phyloP scores from a whole-genome alignment of 2,888 invertebrate genomes.

The Slavum lentiscoides region DNA sequence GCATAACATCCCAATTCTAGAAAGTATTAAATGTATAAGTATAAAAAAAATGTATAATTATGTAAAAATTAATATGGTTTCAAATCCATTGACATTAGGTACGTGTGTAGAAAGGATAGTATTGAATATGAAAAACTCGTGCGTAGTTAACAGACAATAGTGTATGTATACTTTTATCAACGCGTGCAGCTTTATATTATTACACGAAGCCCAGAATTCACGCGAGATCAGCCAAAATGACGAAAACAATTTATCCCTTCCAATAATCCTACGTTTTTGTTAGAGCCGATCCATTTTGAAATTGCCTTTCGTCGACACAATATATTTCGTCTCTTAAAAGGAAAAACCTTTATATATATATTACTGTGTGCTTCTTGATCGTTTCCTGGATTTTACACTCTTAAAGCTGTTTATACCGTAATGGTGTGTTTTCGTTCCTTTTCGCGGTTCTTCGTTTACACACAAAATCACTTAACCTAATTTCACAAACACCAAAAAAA shows the following conservation, averaged over 20 bases:
- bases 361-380: conserved; percentile 5
- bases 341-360: not conserved
- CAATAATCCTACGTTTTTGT: conserved; percentile 1
- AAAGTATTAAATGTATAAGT: no score
- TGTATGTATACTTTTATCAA: not conserved
- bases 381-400: not conserved
- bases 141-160: not conserved
- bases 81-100: no score
- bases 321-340: conserved; percentile 9
- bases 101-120: no score
- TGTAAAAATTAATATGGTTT: no score
- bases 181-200: not conserved
- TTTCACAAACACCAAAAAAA: not conserved
- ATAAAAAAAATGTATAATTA: no score
- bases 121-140: not conserved
- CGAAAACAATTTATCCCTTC: conserved; percentile 28
- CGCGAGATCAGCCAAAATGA: conserved; percentile 10
- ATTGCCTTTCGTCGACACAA: not conserved
- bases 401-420: not conserved
- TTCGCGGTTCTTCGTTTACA: not conserved
- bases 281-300: not conserved
- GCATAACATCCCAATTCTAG: no score
- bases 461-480: conserved; percentile 21
- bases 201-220: not conserved
- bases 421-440: conserved; percentile 9